phyloP scores from a whole-genome alignment of 2,113 vertebrate species.

The Pomatorhinus ruficollis region DNA sequence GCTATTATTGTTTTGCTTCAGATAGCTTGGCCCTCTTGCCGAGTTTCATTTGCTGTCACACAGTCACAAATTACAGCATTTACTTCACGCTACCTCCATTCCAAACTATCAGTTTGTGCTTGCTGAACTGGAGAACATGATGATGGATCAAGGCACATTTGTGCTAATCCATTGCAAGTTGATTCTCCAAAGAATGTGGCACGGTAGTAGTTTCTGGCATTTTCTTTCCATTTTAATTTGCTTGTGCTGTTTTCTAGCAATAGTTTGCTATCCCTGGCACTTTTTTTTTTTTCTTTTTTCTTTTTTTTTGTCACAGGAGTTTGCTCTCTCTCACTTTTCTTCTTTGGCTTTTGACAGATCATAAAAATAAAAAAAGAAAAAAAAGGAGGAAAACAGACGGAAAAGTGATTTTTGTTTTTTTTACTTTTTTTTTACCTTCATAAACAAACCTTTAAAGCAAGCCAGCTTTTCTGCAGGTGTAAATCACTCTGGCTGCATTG shows the following conservation, averaged over 20 bases:
- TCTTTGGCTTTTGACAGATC: neutral
- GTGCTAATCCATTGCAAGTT: conserved; percentile 37
- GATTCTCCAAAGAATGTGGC: conserved; percentile 42
- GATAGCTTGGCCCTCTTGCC: conserved; percentile 35
- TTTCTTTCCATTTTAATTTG: conserved; percentile 59
- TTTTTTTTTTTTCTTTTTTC: neutral
- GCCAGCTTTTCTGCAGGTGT: conserved; percentile 37
- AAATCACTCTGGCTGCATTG: conserved; percentile 12
- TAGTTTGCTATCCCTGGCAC: neutral
- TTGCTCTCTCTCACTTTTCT: neutral
- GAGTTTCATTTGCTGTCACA: conserved; percentile 66
- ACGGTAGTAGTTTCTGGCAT: neutral
- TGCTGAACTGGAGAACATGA: conserved; percentile 50
- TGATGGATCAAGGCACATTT: conserved; percentile 54
- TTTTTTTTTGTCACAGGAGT: neutral
- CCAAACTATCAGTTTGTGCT: conserved; percentile 48
- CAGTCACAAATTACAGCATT: conserved; percentile 69
- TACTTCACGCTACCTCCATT: conserved; percentile 37
- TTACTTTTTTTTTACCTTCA: neutral
- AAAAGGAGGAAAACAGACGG: neutral
- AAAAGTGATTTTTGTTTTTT: neutral
- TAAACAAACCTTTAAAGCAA: conserved; percentile 14
- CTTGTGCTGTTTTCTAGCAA: conserved; percentile 15
- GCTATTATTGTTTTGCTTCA: conserved; percentile 64
- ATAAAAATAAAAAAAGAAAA: neutral